A percentile compares a stretch with the other conserved stretches of the same genome.
phyloP scores from a whole-genome alignment of 2,888 invertebrate species.

The Xestia c-nigrum region DNA sequence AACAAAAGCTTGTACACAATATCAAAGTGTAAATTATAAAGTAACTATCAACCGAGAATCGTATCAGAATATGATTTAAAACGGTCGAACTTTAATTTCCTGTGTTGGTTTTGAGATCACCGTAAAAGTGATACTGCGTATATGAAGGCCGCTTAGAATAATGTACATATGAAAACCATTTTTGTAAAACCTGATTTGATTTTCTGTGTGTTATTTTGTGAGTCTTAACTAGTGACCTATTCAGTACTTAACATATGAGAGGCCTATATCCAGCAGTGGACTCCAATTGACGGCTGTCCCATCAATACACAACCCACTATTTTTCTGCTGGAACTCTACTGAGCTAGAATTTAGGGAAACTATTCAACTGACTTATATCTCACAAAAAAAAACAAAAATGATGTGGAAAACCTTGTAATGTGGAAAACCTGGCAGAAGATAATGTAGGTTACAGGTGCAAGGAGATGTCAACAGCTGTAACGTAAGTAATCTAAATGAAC shows the following conservation, averaged over 20 bases:
- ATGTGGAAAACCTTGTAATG: too few relatives aligned
- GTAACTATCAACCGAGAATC: slow-evolving; percentile 29
- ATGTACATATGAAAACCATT: not conserved
- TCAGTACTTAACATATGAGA: not conserved
- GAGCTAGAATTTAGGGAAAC: not conserved
- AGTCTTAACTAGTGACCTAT: not conserved
- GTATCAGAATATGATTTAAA: slow-evolving; percentile 50
- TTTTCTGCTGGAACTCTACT: not conserved
- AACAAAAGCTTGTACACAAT: not conserved
- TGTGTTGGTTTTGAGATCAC: slow-evolving; percentile 39
- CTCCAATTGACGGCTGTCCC: not conserved
- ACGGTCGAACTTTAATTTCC: slow-evolving; percentile 58
- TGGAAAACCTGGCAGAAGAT: not conserved
- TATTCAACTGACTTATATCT: not conserved
- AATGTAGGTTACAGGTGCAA: not conserved
- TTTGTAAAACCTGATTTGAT: not conserved
- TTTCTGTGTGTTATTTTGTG: not conserved
- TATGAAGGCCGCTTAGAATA: slow-evolving; percentile 32
- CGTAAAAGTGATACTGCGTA: slow-evolving; percentile 8
- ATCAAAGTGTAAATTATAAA: slow-evolving; percentile 6
- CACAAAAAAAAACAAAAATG: too few relatives aligned
- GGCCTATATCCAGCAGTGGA: too few relatives aligned
- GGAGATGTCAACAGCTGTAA: not conserved
- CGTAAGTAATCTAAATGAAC: not conserved
- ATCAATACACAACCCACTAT: not conserved